Conservation (phyloP, 2,113 vertebrate genomes). For the Proterorhinus semilunaris region DNA sequence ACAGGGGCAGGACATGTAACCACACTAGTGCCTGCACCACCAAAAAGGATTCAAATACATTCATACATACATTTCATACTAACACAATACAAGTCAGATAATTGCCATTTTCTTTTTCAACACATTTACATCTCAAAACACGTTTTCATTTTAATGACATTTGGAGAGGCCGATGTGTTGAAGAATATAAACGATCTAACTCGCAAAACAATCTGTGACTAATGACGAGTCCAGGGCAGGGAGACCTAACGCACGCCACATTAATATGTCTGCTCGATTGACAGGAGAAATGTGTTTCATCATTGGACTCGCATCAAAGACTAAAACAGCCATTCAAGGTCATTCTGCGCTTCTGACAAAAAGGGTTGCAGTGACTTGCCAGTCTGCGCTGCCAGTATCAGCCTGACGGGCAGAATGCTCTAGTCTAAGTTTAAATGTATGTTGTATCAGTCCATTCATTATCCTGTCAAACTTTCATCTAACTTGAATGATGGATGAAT, state of each 20-base stretch:
- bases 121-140: too few relatives aligned
- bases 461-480: not conserved
- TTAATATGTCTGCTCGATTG: slow-evolving; percentile 57
- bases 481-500: not conserved
- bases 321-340: slow-evolving; percentile 38
- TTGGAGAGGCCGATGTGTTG: not conserved
- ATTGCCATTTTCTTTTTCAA: too few relatives aligned
- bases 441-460: not conserved
- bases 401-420: not conserved
- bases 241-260: slow-evolving; percentile 45
- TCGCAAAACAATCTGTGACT: not conserved
- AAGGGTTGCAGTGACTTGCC: slow-evolving; percentile 61
- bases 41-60: too few relatives aligned
- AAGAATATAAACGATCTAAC: slow-evolving; percentile 12
- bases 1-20: too few relatives aligned
- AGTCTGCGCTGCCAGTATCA: slow-evolving; percentile 14
- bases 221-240: slow-evolving; percentile 26
- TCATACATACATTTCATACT: too few relatives aligned
- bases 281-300: slow-evolving; percentile 60
- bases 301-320: slow-evolving; percentile 38
- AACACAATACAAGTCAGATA: too few relatives aligned
- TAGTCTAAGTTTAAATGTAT: not conserved
- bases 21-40: too few relatives aligned
- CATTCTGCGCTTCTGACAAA: slow-evolving; percentile 32
- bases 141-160: too few relatives aligned